These are phyloP conservation scores for Peromyscus attwateri DNA, from an alignment of 2,797 vertebrate species.

Conservation along the genomic window DNA sequence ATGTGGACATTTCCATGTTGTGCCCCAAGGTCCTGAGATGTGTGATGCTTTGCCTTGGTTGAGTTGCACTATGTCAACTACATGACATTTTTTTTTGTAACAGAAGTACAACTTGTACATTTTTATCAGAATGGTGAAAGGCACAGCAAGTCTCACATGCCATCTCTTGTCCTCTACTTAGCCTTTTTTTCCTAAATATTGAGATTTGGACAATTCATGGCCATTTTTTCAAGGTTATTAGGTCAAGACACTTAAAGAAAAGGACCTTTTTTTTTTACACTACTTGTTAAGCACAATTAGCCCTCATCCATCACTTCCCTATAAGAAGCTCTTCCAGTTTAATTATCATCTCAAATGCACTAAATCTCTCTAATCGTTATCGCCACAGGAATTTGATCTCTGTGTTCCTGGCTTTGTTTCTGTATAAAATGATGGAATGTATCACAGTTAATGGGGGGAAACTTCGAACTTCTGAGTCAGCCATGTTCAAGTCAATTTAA, in stretches of 20 bases:
- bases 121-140: neutral
- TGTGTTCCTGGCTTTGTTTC: slow-evolving; percentile 71
- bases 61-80: neutral
- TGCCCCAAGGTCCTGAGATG: neutral
- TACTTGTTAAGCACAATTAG: slow-evolving; percentile 60
- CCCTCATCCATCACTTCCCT: slow-evolving; percentile 28
- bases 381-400: slow-evolving; percentile 54
- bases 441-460: slow-evolving; percentile 34
- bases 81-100: neutral
- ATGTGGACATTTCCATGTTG: neutral
- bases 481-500: slow-evolving; percentile 63
- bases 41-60: neutral
- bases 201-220: neutral
- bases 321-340: slow-evolving; percentile 56
- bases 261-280: slow-evolving; percentile 62
- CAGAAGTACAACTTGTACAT: neutral
- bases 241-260: slow-evolving; percentile 55
- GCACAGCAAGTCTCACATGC: neutral
- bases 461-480: neutral
- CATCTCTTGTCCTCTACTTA: neutral
- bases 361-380: slow-evolving; percentile 61
- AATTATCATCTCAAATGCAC: slow-evolving; percentile 48
- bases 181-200: slow-evolving; percentile 13
- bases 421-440: slow-evolving; percentile 58
- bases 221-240: slow-evolving; percentile 10